Evolutionary conservation across 2,888 invertebrate genomes (phyloP), one percentile per base, ranked within the genome.

Genomic region (Microctonus aethiopoides): DNA sequence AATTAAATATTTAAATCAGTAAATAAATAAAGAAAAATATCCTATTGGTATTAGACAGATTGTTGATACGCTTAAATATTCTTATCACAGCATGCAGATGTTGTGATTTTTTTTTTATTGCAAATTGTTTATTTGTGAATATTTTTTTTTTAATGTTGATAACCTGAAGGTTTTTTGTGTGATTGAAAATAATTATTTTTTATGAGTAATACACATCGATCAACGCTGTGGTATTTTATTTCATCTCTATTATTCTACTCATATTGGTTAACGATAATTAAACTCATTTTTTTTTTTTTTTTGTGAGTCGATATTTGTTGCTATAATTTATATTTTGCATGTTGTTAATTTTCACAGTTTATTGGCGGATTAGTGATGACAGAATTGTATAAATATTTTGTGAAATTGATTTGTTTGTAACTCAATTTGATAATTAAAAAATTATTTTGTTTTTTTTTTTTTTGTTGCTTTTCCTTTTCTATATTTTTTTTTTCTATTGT

Each of bases 31-130:
- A 7, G 10, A n/a, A 41, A n/a, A 57, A 39, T 61, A 16, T 64
- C 69, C 68, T 65, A 66, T 54, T 68, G 68, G 69, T 68, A 71
- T 75, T n/a, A 78, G 76, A 79, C 78, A 77, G 82, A 82, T 82
- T 82, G 81, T 82, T 82, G 82, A 82, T 82, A 82, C 82, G 82
- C 82, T 82, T 82, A 82, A 81, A n/a, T 46, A 46, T 81, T 82
- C 82, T 82, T n/a, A 82, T 82, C 82, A 82, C 82, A 82, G 82
- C 81, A 82, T 82, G 79, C 73, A 74, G 70, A 76, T 75, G 72
- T 77, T 61, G 51, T 60, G 52, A n/a, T 67, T n/a, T 16, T 46
- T 29, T 60, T 60, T 32, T 29, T 60, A 60, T 29, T n/a, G 46
- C 16, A 16, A 46, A 46, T 46, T 16, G 46, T 46, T 46, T 46